phyloP scores from a whole-genome alignment of 2,888 invertebrate genomes.

The Eristalis arbustorum region DNA sequence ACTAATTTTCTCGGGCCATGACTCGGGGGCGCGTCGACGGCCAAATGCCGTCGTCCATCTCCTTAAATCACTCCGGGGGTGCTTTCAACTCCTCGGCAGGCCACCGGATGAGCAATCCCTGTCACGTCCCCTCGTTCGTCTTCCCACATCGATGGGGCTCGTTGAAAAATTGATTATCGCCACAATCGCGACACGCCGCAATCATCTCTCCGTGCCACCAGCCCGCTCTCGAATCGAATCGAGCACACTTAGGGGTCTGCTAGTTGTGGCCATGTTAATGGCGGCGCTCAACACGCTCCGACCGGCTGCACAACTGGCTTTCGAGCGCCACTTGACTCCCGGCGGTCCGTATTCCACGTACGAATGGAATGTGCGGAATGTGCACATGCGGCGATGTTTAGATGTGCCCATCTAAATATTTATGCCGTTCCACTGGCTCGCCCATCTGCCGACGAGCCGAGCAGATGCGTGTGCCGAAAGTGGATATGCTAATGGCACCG shows the following conservation, averaged over 20 bases:
- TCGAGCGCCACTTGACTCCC: neutral
- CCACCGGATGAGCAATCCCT: constrained; percentile 28
- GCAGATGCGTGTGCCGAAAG: neutral
- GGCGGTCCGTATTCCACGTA: constrained; percentile 30
- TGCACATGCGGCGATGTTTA: neutral
- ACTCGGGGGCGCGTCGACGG: constrained; percentile 11
- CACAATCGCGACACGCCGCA: constrained; percentile 35
- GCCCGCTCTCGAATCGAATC: constrained; percentile 1
- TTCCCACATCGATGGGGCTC: constrained; percentile 24
- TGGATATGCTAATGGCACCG: constrained; percentile 15
- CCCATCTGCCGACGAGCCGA: neutral
- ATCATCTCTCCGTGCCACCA: constrained; percentile 19
- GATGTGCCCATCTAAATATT: constrained; percentile 32
- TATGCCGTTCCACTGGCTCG: constrained; percentile 7
- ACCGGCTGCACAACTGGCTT: neutral
- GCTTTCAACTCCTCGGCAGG: neutral
- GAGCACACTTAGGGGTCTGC: constrained; percentile 26
- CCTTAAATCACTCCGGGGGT: constrained; percentile 14
- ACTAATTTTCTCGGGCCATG: constrained; percentile 44
- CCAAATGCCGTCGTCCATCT: constrained; percentile 25
- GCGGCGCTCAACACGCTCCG: constrained; percentile 1
- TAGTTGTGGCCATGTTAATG: constrained; percentile 47
- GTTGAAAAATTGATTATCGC: constrained; percentile 62
- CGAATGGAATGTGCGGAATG: neutral
- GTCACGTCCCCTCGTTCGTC: constrained; percentile 41